Base-by-base conservation (phyloP, 1,140 invertebrate genomes). In the Anthonomus grandis region DNA sequence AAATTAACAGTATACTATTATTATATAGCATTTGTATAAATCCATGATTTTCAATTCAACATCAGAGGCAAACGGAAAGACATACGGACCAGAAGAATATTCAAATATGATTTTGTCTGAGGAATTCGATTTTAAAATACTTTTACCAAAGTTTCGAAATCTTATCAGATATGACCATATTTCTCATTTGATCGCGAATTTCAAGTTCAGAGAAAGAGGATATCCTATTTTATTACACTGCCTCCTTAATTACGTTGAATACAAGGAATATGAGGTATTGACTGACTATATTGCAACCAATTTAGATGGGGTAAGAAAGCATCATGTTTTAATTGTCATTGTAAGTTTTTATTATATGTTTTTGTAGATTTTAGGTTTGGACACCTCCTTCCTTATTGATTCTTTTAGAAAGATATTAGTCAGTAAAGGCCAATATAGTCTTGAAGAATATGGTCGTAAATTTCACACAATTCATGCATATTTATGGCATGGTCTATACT, bases 1-100 rank as follows among this genome's bases (percentile, higher is more conserved):
- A n/a, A 18, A 21, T 5, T 4, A 8, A 8, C n/a, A 46, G 3
- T 24, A 27, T 46, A 4, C 22, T 13, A 13, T 39, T 19, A 18
- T 41, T 39, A 54, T 63, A 13, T 27, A 63, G 62, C 62, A 63
- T 34, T 19, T 63, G 12, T 63, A 57, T 23, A 48, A 57, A n/a
- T 51, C 25, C 22, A 44, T 60, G 13, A 17, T 63, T 18, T 55
- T 19, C 21, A n/a, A n/a, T n/a, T n/a, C n/a, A n/a, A 17, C 47
- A 15, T 51, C 57, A 6, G 31, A 24, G 6, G 19, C 57, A n/a
- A 12, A 51, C 18, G 50, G 46, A 18, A 51, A 17, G 12, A 51
- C 15, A 24, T 63, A 63, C 57, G 38, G 49, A 8, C 53, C 57
- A 19, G 57, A 63, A 24, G 37, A 49, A 44, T 63, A 60, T 39